Percentiles rank a stretch among this genome's conserved stretches.
These are phyloP conservation scores for Drosophila ogumai DNA, from an alignment of 1,140 invertebrate genomes.

Conservation along the genomic window DNA sequence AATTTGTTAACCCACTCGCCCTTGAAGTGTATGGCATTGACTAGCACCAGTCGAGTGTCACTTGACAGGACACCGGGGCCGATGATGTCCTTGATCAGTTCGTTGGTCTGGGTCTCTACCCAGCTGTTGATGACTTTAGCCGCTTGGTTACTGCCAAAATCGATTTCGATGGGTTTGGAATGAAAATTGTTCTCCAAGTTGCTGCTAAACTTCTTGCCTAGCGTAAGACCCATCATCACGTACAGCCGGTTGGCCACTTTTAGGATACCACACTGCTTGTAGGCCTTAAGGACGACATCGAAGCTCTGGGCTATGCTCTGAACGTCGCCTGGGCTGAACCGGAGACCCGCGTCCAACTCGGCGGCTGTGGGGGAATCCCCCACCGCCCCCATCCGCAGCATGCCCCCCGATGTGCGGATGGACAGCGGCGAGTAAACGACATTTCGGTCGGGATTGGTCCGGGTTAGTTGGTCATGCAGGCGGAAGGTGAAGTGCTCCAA, in stretches of 20 bases:
- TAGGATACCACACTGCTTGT: constrained; percentile 76
- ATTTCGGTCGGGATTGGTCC: constrained; percentile 56
- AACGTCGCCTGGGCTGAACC: constrained; percentile 46
- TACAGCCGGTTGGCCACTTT: constrained; percentile 89
- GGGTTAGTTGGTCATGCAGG: constrained; percentile 35
- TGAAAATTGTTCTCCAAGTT: constrained; percentile 79
- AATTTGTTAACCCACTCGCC: constrained; percentile 86
- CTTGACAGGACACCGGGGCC: constrained; percentile 85
- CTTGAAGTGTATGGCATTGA: constrained; percentile 95
- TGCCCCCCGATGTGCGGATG: constrained; percentile 78
- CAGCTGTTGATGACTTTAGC: constrained; percentile 88
- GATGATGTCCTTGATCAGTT: constrained; percentile 90
- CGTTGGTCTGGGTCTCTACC: constrained; percentile 89
- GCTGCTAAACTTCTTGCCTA: constrained; percentile 84
- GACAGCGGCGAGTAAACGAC: constrained; percentile 85
- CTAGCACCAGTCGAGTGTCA: constrained; percentile 88
- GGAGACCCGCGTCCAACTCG: constrained; percentile 85
- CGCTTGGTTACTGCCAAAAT: constrained; percentile 85
- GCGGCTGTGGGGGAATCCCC: constrained; percentile 85
- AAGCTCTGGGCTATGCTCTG: constrained; percentile 49
- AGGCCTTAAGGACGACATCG: constrained; percentile 58
- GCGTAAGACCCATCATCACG: constrained; percentile 84
- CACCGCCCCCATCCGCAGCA: constrained; percentile 86
- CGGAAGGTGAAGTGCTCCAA: constrained; percentile 46
- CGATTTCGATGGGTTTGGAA: constrained; percentile 86